phyloP scores from a whole-genome alignment of 2,888 invertebrate species.

The Rhagium mordax region DNA sequence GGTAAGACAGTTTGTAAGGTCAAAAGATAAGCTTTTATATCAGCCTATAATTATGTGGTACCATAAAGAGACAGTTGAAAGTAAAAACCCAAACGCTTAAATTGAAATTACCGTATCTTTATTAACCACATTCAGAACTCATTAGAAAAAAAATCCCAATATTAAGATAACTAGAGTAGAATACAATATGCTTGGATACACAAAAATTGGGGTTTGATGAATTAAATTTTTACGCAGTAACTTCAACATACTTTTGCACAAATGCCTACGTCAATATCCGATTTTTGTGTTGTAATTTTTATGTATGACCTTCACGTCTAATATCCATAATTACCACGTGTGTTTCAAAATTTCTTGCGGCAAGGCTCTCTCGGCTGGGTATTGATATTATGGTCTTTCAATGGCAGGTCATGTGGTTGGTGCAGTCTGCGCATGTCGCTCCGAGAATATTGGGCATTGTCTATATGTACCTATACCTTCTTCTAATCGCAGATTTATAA shows the following conservation, averaged over 20 bases:
- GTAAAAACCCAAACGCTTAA: no score
- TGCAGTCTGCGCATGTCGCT: constrained; percentile 10
- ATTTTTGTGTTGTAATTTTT: neutral
- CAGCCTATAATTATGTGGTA: no score
- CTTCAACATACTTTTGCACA: neutral
- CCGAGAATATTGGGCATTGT: neutral
- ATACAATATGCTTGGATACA: no score
- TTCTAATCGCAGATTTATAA: constrained; percentile 18
- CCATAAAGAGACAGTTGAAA: no score
- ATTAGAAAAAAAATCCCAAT: no score
- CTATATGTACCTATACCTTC: neutral
- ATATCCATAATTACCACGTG: constrained; percentile 8
- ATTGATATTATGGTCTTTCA: constrained; percentile 6
- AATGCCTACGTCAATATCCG: neutral
- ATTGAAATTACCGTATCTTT: no score
- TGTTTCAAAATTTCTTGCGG: constrained; percentile 13
- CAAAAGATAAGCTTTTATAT: no score
- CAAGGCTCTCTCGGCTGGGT: neutral
- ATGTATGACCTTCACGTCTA: neutral
- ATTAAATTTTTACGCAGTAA: no score
- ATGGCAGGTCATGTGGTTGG: constrained; percentile 1
- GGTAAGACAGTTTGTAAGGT: no score
- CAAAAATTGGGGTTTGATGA: no score
- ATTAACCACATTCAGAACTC: no score
- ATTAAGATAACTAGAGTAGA: no score